phyloP scores from a whole-genome alignment of 1,140 invertebrate genomes.

The Cylas formicarius region DNA sequence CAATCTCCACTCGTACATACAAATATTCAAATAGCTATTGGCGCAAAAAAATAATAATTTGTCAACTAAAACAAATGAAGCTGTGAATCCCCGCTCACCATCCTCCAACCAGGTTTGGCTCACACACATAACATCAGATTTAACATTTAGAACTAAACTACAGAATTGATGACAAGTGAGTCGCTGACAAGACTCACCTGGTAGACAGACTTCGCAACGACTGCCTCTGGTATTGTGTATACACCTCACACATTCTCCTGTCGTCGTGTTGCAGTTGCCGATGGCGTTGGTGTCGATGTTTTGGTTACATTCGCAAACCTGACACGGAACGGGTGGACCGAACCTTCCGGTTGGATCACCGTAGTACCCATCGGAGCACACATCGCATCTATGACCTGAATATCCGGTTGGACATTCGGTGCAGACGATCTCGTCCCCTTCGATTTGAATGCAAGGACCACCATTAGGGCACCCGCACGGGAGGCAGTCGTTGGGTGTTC shows the following conservation, averaged over 20 bases:
- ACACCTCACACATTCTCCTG: conserved; percentile 94
- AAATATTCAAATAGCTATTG: too few species aligned
- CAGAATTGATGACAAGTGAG: too few species aligned
- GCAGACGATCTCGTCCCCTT: conserved; percentile 79
- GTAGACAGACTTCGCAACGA: conserved; percentile 83
- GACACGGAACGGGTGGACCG: conserved; percentile 76
- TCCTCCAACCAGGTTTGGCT: too few species aligned
- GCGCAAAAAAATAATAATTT: too few species aligned
- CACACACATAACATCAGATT: too few species aligned
- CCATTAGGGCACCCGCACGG: conserved; percentile 91
- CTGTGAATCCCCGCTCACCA: too few species aligned
- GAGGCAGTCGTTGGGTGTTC: conserved; percentile 81
- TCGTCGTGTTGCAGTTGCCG: conserved; percentile 86
- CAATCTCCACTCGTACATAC: too few species aligned
- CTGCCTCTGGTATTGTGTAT: conserved; percentile 91
- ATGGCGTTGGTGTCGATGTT: conserved; percentile 94
- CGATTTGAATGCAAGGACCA: conserved; percentile 84
- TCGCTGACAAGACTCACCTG: conserved; percentile 53
- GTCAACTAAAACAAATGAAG: too few species aligned
- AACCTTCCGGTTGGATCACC: conserved; percentile 45
- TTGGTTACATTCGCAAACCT: conserved; percentile 85
- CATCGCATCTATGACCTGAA: conserved; percentile 83
- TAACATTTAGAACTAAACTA: too few species aligned
- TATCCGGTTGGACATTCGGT: conserved; percentile 90
- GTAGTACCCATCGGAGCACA: conserved; percentile 91